Base-by-base conservation (phyloP, 2,797 vertebrate genomes). In the Uromys caudimaculatus region DNA sequence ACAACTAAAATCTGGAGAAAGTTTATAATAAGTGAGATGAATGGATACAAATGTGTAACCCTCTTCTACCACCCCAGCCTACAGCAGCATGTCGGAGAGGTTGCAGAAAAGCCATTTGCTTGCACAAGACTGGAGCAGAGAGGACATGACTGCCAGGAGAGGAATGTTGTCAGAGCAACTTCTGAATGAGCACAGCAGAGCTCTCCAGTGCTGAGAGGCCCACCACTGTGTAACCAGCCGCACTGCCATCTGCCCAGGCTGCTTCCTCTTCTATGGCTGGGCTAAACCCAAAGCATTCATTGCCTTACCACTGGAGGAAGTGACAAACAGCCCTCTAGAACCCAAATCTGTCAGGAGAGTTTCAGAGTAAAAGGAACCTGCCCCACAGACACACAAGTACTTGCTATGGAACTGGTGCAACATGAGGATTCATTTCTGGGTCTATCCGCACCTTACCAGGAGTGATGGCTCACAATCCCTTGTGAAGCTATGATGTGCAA, bases 111-210 rank as follows among this genome's bases (percentile, higher is more conserved):
- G 69, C 73, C 95, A 97, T 98, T 97, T 97, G 97, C 97, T 97
- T 86, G 95, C 97, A 96, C 93, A 97, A 76, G 90, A 29, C 88
- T 84, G 77, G 93, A 98, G 90, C 95, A 93, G 97, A 92, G 97
- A 97, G 62, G 95, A 98, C 97, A 97, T 6, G 95, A 90, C 94
- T 97, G 97, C 97, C 97, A 97, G 97, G 97, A 97, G 97, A 86
- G 96, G 96, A 97, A 96, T 95, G 96, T 92, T 97, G 97, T 98
- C 93, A 93, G 85, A 95, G 85, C 27, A 12, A 79, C 95, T 96
- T 92, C 78, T 0, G 71, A 96, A 95, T 0, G 50, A 97, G 90
- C 87, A 86, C 94, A 94, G 93, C 84, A 58, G 1, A 47, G 79
- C 86, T 87, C 87, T 85, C 79, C 64, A 17, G 78, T 24, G 3